These are phyloP conservation scores for Muscicapa adusta DNA, from an alignment of 2,113 vertebrate species.

Conservation along the genomic window DNA sequence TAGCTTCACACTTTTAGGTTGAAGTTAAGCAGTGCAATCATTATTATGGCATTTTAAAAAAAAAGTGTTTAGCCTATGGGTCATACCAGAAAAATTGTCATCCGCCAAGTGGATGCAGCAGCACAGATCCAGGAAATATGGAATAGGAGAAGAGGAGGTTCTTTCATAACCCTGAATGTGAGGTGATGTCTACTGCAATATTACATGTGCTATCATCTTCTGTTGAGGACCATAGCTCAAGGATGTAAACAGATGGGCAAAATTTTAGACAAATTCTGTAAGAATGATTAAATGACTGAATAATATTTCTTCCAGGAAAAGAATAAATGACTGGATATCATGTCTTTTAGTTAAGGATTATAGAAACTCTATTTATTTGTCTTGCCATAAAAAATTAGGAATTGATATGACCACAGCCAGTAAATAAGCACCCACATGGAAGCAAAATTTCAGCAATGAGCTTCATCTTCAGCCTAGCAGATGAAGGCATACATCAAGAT, in stretches of 20 bases:
- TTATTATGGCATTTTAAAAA: background rate
- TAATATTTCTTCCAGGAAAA: background rate
- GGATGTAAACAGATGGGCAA: rapidly evolving
- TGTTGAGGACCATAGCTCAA: background rate
- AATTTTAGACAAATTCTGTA: background rate
- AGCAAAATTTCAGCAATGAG: background rate
- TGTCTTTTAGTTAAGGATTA: background rate
- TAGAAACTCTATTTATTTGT: background rate
- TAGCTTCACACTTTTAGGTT: background rate
- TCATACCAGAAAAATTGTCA: background rate
- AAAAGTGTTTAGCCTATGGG: background rate
- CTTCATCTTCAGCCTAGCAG: background rate
- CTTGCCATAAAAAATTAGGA: background rate
- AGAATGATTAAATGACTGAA: background rate
- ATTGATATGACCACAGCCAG: background rate
- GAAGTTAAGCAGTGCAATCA: background rate
- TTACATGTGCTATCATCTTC: background rate
- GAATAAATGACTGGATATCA: background rate
- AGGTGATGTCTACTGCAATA: background rate
- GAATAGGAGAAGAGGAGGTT: background rate
- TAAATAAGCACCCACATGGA: background rate
- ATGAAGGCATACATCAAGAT: background rate
- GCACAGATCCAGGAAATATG: background rate
- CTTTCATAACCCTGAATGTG: background rate
- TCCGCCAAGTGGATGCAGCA: background rate